phyloP scores from a whole-genome alignment of 2,888 invertebrate species.

The Monoplex corrugatus region DNA sequence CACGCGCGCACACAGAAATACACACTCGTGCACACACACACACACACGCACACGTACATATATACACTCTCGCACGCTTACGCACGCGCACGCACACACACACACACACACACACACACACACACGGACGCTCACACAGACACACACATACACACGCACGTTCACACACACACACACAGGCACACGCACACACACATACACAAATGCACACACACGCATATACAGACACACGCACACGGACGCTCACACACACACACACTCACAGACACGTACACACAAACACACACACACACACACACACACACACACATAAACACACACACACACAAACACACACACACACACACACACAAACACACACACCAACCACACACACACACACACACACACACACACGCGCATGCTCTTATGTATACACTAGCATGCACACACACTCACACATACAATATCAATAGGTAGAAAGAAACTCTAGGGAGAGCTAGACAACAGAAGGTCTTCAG shows the following conservation, averaged over 20 bases:
- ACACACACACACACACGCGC: background rate
- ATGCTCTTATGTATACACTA: too few species aligned
- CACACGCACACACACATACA: background rate
- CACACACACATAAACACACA: background rate
- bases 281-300: background rate
- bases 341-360: background rate
- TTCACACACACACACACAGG: background rate
- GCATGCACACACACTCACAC: too few species aligned
- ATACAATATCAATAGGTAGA: too few species aligned
- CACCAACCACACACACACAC: background rate
- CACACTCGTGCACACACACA: background rate
- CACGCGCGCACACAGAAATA: too few species aligned
- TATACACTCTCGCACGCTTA: background rate
- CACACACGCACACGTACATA: background rate
- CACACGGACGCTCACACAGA: background rate
- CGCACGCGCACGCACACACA: background rate
- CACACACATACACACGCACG: background rate
- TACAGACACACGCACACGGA: background rate
- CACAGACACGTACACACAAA: background rate
- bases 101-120: background rate
- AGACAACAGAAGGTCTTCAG: too few species aligned
- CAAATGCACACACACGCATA: background rate
- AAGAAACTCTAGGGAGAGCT: too few species aligned
- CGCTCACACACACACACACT: background rate
- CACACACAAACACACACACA: background rate